Conservation (phyloP, 2,888 invertebrate species). For the Eristalis arbustorum region DNA sequence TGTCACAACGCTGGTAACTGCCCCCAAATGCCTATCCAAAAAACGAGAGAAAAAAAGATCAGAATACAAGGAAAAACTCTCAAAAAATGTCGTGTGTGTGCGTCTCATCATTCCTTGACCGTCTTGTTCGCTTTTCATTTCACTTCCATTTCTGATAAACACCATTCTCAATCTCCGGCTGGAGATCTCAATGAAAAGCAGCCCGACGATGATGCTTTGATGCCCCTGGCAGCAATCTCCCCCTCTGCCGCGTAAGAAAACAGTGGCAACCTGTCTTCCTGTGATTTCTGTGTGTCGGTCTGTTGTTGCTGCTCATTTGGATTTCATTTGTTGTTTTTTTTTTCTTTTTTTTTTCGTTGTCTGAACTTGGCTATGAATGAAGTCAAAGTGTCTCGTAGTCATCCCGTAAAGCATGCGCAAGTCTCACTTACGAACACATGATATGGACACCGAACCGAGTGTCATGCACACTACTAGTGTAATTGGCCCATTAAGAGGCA, state of each 20-base stretch:
- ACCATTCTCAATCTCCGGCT: constrained; percentile 53
- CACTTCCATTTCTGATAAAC: constrained; percentile 60
- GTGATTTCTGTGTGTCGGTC: constrained; percentile 43
- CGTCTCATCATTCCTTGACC: constrained; percentile 11
- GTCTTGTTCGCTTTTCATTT: constrained; percentile 62
- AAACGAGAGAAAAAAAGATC: not conserved
- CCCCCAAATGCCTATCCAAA: constrained; percentile 34
- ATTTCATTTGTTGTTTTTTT: not conserved
- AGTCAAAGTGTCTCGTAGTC: constrained; percentile 45
- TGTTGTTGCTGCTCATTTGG: not conserved
- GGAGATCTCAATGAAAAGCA: constrained; percentile 67
- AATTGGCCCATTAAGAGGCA: constrained; percentile 69
- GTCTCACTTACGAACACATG: constrained; percentile 67
- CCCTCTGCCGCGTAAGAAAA: not conserved
- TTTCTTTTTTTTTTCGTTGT: constrained; percentile 27
- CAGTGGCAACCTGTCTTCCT: constrained; percentile 64
- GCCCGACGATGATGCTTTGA: constrained; percentile 1
- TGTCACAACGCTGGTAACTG: constrained; percentile 46
- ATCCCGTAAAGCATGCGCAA: constrained; percentile 69
- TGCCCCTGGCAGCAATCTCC: constrained; percentile 44
- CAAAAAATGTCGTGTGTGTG: not conserved
- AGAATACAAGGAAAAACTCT: constrained; percentile 45
- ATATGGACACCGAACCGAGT: constrained; percentile 62
- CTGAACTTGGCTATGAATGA: constrained; percentile 62
- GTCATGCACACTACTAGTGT: constrained; percentile 69